phyloP scores from a whole-genome alignment of 2,888 invertebrate species.

The Rugalucina vietnamica region DNA sequence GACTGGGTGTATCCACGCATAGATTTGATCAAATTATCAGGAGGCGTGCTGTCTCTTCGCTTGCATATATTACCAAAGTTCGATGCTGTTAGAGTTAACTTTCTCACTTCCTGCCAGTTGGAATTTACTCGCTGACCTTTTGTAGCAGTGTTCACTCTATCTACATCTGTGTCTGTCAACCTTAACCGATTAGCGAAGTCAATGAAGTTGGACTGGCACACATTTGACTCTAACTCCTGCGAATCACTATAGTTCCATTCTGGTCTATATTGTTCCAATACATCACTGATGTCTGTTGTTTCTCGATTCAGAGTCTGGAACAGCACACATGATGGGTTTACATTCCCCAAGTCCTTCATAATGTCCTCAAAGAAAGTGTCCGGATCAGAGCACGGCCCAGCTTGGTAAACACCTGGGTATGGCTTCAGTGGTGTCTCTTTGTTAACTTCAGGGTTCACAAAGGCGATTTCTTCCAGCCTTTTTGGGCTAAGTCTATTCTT shows the following conservation, averaged over 20 bases:
- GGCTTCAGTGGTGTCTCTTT: neutral
- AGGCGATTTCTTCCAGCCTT: neutral
- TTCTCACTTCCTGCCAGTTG: constrained; percentile 13
- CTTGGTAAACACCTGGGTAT: neutral
- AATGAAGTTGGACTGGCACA: neutral
- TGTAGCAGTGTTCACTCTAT: neutral
- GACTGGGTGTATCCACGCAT: neutral
- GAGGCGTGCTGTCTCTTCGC: neutral
- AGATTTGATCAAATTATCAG: neutral
- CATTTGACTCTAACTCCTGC: neutral
- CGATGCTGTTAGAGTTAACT: neutral
- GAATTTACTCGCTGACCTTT: constrained; percentile 2
- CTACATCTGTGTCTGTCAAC: neutral
- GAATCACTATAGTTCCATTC: neutral
- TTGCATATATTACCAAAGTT: constrained; percentile 2
- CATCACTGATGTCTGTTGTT: neutral
- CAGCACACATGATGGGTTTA: constrained; percentile 2
- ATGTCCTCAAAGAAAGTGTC: neutral
- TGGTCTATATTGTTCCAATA: neutral
- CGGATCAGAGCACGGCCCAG: neutral
- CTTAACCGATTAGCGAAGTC: neutral
- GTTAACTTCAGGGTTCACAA: neutral
- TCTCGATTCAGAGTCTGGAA: neutral
- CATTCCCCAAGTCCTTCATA: neutral
- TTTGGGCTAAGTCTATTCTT: neutral